Conservation (phyloP, 2,113 vertebrate genomes). For the Regulus satrapa region DNA sequence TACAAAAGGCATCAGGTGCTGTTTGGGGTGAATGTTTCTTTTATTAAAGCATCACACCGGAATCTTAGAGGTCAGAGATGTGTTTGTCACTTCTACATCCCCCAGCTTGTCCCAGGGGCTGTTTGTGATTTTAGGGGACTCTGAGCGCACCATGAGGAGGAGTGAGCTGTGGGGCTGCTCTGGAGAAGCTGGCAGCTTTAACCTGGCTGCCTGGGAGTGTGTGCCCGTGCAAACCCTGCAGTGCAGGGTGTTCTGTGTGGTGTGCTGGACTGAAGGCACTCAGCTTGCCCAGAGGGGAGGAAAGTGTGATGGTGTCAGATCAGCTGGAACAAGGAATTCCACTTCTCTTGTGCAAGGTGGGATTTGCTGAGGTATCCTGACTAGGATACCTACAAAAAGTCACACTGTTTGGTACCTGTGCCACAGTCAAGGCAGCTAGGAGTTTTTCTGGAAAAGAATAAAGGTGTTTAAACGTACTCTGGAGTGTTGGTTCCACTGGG, state of each 20-base stretch:
- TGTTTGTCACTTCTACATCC: background rate
- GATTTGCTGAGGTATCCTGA: background rate
- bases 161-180: background rate
- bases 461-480: background rate
- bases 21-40: background rate
- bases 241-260: rapidly evolving
- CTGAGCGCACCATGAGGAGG: rapidly evolving
- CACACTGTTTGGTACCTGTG: background rate
- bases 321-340: background rate
- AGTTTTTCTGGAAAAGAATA: background rate
- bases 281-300: background rate
- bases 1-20: rapidly evolving
- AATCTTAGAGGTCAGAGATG: background rate
- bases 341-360: background rate
- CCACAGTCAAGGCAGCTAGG: background rate
- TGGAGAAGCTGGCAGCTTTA: background rate
- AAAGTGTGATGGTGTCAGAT: background rate
- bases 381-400: background rate
- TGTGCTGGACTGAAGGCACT: background rate
- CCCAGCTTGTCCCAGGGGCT: background rate
- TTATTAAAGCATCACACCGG: background rate
- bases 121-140: background rate
- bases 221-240: background rate
- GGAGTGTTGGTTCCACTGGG: background rate
- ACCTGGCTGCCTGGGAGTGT: background rate